Conservation (phyloP, 2,888 invertebrate species). For the Lycia hirtaria region DNA sequence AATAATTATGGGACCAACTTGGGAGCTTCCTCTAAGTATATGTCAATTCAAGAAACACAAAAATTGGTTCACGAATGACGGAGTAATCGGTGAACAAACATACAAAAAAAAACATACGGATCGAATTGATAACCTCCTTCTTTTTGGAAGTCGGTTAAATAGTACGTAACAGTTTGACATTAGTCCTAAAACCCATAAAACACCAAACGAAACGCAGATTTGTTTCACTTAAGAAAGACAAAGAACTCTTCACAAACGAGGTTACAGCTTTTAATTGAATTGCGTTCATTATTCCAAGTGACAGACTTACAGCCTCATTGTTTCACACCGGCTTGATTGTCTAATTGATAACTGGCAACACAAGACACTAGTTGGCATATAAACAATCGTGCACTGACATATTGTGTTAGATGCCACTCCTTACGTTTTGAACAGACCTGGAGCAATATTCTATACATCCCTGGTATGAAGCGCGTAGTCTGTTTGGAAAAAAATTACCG, state of each 20-base stretch:
- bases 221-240: conserved; percentile 28
- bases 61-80: no score
- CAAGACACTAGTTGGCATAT: conserved; percentile 19
- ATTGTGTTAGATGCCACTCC: not conserved
- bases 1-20: no score
- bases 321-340: conserved; percentile 26
- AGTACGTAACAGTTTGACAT: not conserved
- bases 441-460: no score
- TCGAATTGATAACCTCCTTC: no score
- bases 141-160: no score
- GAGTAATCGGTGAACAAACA: not conserved
- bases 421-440: not conserved
- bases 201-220: conserved; percentile 7
- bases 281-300: conserved; percentile 32
- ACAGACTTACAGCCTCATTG: conserved; percentile 41
- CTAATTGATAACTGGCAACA: conserved; percentile 20
- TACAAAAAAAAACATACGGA: no score
- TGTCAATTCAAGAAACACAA: no score
- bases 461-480: no score
- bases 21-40: no score
- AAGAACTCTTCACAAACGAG: conserved; percentile 33
- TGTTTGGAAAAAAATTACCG: no score
- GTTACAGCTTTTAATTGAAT: conserved; percentile 39
- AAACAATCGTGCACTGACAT: conserved; percentile 1
- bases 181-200: not conserved